Percentiles rank a stretch among this genome's conserved stretches.
phyloP scores from a whole-genome alignment of 2,888 invertebrate species.

The Heliconius hortense region DNA sequence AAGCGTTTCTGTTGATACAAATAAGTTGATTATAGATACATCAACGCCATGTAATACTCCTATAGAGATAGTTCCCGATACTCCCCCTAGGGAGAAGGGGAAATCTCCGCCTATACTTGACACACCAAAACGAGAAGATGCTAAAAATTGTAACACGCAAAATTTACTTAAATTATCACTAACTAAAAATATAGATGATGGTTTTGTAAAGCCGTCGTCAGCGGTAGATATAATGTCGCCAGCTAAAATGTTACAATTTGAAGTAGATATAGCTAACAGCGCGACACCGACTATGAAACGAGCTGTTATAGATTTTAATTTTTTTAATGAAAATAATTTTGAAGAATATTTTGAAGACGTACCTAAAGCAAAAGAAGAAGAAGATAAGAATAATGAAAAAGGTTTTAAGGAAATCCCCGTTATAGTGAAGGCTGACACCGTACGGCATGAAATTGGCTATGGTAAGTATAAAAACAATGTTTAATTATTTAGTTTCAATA shows the following conservation, averaged over 20 bases:
- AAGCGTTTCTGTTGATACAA: slow-evolving; percentile 55
- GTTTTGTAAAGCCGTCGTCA: slow-evolving; percentile 70
- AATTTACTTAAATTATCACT: slow-evolving; percentile 62
- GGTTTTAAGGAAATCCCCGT: slow-evolving; percentile 64
- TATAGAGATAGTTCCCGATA: slow-evolving; percentile 42
- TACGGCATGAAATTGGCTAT: slow-evolving; percentile 74
- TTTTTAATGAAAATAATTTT: slow-evolving; percentile 67
- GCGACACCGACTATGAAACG: slow-evolving; percentile 76
- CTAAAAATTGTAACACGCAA: slow-evolving; percentile 47
- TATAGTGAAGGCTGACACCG: slow-evolving; percentile 66
- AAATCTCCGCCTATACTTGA: slow-evolving; percentile 44
- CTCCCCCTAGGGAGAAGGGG: slow-evolving; percentile 44
- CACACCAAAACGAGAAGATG: slow-evolving; percentile 34
- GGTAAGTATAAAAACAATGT: slow-evolving; percentile 64
- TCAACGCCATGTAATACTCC: slow-evolving; percentile 46
- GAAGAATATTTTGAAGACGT: slow-evolving; percentile 63
- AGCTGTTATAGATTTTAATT: slow-evolving; percentile 71
- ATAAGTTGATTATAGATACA: slow-evolving; percentile 38
- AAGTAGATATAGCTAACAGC: slow-evolving; percentile 60
- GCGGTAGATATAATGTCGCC: slow-evolving; percentile 71
- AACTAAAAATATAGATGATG: slow-evolving; percentile 61
- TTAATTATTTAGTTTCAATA: background rate
- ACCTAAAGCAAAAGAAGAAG: slow-evolving; percentile 44
- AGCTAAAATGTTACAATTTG: slow-evolving; percentile 74
- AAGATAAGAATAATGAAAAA: slow-evolving; percentile 44